Conservation (phyloP, 2,888 invertebrate genomes). For the Silvanus unidentatus region DNA sequence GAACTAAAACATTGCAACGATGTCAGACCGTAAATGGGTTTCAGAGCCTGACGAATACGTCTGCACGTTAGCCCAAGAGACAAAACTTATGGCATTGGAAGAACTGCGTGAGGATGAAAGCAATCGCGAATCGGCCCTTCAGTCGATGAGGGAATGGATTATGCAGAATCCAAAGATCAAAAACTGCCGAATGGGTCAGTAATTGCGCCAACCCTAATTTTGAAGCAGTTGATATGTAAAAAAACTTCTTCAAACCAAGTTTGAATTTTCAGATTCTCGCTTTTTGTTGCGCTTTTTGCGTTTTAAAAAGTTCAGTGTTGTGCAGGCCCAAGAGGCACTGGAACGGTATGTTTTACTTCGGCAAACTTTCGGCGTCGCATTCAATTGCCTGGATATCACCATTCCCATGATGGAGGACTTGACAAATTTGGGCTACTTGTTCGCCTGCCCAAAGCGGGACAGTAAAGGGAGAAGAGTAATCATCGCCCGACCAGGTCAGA, state of each 20-base stretch:
- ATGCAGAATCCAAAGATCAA: slow-evolving; percentile 64
- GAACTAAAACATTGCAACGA: slow-evolving; percentile 13
- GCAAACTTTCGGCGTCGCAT: slow-evolving; percentile 70
- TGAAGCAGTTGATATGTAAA: too few relatives aligned
- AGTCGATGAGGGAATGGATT: slow-evolving; percentile 64
- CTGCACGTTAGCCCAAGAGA: slow-evolving; percentile 56
- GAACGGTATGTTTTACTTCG: slow-evolving; percentile 72
- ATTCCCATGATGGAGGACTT: slow-evolving; percentile 67
- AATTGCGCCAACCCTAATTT: neutral
- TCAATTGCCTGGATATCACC: slow-evolving; percentile 65
- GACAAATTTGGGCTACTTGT: slow-evolving; percentile 67
- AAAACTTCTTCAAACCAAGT: too few relatives aligned
- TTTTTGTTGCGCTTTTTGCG: slow-evolving; percentile 72
- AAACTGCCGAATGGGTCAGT: slow-evolving; percentile 61
- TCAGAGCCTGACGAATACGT: slow-evolving; percentile 60
- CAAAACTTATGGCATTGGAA: slow-evolving; percentile 55
- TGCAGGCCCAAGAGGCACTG: slow-evolving; percentile 70
- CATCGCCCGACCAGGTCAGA: slow-evolving; percentile 68
- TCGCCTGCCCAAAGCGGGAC: slow-evolving; percentile 73
- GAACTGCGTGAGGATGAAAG: slow-evolving; percentile 65
- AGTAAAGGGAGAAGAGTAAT: slow-evolving; percentile 67
- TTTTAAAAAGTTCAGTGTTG: slow-evolving; percentile 75
- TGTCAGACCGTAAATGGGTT: slow-evolving; percentile 47
- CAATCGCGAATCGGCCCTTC: slow-evolving; percentile 59
- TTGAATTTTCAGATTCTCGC: slow-evolving; percentile 52